phyloP scores from a whole-genome alignment of 2,797 vertebrate genomes.

The Tragelaphus eurycerus region DNA sequence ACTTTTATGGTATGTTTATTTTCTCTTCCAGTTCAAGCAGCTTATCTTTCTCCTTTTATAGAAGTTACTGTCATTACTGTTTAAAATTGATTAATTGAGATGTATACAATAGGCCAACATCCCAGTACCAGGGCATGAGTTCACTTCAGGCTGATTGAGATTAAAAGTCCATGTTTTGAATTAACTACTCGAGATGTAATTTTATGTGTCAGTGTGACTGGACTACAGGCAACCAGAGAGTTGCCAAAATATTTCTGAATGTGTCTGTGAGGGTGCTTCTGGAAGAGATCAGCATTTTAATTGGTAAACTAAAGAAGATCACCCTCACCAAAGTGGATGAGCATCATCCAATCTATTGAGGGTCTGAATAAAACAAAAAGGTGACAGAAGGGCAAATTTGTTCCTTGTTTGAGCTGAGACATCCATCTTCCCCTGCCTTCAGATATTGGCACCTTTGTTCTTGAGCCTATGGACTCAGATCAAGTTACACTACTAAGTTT shows the following conservation, averaged over 20 bases:
- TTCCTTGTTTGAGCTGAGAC: background rate
- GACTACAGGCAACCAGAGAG: background rate
- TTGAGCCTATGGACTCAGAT: background rate
- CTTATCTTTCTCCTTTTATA: background rate
- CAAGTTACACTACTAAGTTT: background rate
- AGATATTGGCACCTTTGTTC: background rate
- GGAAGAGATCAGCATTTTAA: background rate
- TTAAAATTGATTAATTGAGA: background rate
- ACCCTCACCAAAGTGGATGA: background rate
- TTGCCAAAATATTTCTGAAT: background rate
- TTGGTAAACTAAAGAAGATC: background rate
- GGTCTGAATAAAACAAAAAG: background rate
- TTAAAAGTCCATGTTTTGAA: background rate
- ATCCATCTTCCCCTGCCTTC: background rate
- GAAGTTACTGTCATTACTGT: background rate
- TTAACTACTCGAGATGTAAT: background rate
- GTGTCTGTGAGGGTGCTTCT: background rate
- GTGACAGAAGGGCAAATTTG: background rate
- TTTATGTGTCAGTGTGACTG: background rate
- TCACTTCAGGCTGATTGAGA: background rate
- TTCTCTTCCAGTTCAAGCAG: background rate
- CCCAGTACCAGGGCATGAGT: background rate
- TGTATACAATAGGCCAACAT: background rate
- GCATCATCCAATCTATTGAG: background rate
- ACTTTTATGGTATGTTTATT: background rate